Evolutionary conservation across 2,113 vertebrate species (phyloP).

Genomic region (Pagrus major): DNA sequence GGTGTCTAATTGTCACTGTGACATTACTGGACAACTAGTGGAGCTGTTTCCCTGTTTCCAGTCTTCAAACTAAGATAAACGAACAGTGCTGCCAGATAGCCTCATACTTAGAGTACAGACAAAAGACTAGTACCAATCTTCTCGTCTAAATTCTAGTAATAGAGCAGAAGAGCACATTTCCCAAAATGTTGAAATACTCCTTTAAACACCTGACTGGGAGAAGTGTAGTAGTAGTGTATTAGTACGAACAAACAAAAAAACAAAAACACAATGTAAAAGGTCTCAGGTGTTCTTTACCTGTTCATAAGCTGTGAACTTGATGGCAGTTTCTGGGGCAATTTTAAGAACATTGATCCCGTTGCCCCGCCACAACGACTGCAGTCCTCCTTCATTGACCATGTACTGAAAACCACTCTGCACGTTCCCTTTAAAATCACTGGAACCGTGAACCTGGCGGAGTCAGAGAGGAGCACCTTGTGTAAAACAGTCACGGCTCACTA

Average conservation of each 20-base stretch:
- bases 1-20: too few relatives aligned
- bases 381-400: conserved; percentile 88
- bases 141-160: not conserved
- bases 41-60: not conserved
- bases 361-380: conserved; percentile 88
- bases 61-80: not conserved
- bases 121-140: not conserved
- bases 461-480: not conserved
- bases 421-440: conserved; percentile 76
- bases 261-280: not conserved
- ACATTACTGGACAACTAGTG: too few relatives aligned
- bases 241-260: not conserved
- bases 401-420: conserved; percentile 78
- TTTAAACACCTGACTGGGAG: too few relatives aligned
- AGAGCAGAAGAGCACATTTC: not conserved
- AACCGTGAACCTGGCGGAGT: conserved; percentile 86
- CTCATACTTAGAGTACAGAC: not conserved
- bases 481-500: not conserved
- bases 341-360: conserved; percentile 92
- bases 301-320: conserved; percentile 91
- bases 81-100: not conserved
- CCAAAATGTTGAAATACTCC: not conserved
- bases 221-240: not conserved
- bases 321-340: conserved; percentile 90
- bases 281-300: conserved; percentile 75